A percentile compares a stretch with the other conserved stretches of the same genome.
phyloP scores from a whole-genome alignment of 1,140 invertebrate species.

The Phthorimaea operculella region DNA sequence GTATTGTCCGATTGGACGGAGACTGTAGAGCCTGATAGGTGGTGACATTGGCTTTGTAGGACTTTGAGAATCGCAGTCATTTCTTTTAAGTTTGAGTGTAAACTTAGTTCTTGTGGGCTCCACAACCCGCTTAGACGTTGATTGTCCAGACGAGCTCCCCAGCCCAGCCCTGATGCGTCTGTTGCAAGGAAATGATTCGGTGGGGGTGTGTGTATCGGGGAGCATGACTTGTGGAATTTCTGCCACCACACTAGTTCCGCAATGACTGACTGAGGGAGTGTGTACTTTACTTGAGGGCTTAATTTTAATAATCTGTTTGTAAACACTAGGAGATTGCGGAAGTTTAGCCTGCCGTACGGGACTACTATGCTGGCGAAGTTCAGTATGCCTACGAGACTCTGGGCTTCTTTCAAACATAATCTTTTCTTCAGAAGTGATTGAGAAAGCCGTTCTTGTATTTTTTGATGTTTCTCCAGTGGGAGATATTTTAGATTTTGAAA shows the following conservation, averaged over 20 bases:
- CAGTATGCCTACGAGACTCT: neutral
- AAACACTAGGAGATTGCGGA: neutral
- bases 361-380: neutral
- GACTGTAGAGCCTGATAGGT: neutral
- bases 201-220: neutral
- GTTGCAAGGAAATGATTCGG: neutral
- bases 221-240: neutral
- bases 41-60: neutral
- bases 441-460: neutral
- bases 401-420: neutral
- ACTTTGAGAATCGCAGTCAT: neutral
- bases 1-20: neutral
- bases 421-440: neutral
- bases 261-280: neutral
- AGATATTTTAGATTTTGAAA: too few species aligned
- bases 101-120: neutral
- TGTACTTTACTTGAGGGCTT: neutral
- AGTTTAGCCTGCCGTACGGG: neutral
- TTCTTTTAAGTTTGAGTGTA: neutral
- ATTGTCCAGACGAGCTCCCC: neutral
- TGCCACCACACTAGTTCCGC: neutral
- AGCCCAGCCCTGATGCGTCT: neutral
- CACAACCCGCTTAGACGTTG: neutral
- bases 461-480: neutral
- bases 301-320: neutral